phyloP scores from a whole-genome alignment of 1,140 invertebrate genomes.

The Solenopsis invicta region DNA sequence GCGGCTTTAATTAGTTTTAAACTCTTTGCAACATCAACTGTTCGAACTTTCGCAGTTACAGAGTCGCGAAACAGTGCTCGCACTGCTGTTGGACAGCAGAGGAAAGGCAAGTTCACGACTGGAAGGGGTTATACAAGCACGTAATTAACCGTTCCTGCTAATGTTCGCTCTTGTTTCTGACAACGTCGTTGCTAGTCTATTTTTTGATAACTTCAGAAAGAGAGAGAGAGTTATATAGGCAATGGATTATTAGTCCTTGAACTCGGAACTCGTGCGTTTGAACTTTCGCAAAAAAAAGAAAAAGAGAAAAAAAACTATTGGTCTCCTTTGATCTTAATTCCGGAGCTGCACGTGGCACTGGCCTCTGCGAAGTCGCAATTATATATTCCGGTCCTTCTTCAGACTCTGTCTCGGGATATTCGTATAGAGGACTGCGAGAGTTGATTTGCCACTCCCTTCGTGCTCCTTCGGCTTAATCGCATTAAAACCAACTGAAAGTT shows the following conservation, averaged over 20 bases:
- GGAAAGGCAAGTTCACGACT: slow-evolving; percentile 25
- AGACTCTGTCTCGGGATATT: slow-evolving; percentile 39
- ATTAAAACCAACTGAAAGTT: slow-evolving; percentile 77
- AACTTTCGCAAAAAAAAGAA: neutral
- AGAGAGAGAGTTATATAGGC: slow-evolving; percentile 4
- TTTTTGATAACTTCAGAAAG: slow-evolving; percentile 16
- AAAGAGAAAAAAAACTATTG: neutral
- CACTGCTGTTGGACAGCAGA: slow-evolving; percentile 45
- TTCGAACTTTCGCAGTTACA: slow-evolving; percentile 64
- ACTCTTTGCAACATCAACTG: slow-evolving; percentile 61
- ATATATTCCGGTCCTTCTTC: slow-evolving; percentile 39
- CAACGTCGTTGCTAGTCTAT: neutral
- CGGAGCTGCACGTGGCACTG: neutral
- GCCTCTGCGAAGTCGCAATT: slow-evolving; percentile 22
- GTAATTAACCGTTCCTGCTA: slow-evolving; percentile 59
- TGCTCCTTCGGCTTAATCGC: slow-evolving; percentile 65
- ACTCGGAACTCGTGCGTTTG: neutral
- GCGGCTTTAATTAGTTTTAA: slow-evolving; percentile 64
- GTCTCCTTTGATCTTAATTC: slow-evolving; percentile 42
- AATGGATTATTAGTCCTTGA: slow-evolving; percentile 5
- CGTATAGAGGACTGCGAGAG: slow-evolving; percentile 8
- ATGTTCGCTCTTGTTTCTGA: slow-evolving; percentile 51
- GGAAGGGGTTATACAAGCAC: slow-evolving; percentile 43
- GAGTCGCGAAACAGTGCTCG: slow-evolving; percentile 55
- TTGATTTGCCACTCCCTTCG: slow-evolving; percentile 52